These are phyloP conservation scores for Nyctereutes procyonoides DNA, from an alignment of 2,113 vertebrate species.

Conservation along the genomic window DNA sequence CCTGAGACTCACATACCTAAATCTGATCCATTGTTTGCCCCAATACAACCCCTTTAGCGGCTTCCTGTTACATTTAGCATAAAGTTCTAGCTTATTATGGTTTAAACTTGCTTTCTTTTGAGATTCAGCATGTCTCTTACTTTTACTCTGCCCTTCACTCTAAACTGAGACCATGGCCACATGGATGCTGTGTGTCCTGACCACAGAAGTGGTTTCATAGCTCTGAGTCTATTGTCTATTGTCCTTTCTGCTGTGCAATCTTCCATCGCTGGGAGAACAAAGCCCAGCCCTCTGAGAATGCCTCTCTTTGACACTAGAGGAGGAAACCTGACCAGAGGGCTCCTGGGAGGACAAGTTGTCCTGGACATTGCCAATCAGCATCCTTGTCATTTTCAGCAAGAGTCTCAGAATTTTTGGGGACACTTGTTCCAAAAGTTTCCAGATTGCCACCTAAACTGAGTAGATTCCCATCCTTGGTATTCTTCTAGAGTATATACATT, in stretches of 20 bases:
- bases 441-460: not conserved
- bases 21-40: rapidly evolving
- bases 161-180: not conserved
- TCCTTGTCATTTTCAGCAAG: not conserved
- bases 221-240: not conserved
- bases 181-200: not conserved
- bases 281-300: not conserved
- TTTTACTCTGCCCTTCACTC: not conserved
- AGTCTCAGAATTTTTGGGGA: not conserved
- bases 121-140: not conserved
- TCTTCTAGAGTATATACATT: not conserved
- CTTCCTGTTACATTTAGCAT: rapidly evolving
- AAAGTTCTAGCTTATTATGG: too few species aligned
- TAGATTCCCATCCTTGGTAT: not conserved
- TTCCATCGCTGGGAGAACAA: too few species aligned
- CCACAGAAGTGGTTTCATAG: not conserved
- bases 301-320: too few species aligned
- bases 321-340: not conserved
- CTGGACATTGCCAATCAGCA: not conserved
- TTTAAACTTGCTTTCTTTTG: not conserved
- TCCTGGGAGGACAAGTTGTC: not conserved
- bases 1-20: not conserved
- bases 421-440: not conserved
- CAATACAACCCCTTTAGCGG: rapidly evolving
- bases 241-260: not conserved